phyloP scores from a whole-genome alignment of 1,140 invertebrate species.

The Triops longicaudatus region DNA sequence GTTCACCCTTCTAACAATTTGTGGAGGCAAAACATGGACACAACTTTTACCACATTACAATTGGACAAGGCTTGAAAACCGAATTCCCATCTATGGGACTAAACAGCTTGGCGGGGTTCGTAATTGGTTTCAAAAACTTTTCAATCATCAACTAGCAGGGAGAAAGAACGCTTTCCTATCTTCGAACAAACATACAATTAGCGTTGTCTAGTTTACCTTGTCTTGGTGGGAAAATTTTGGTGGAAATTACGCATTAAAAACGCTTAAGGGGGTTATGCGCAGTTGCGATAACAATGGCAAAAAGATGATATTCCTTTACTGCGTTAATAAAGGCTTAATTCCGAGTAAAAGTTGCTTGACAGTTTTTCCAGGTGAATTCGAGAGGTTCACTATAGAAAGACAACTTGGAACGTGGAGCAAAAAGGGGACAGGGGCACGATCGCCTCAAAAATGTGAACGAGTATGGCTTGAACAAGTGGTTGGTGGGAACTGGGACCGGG shows the following conservation, averaged over 20 bases:
- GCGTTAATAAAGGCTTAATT: not conserved
- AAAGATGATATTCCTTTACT: not conserved
- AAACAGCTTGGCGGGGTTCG: not conserved
- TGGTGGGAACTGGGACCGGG: not conserved
- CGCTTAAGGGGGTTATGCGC: no score
- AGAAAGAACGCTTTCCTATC: no score
- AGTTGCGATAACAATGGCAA: not conserved
- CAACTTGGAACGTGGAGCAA: not conserved
- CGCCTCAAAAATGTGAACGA: no score
- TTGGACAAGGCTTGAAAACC: conserved; percentile 11
- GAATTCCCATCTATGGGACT: conserved; percentile 9
- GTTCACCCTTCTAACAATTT: not conserved
- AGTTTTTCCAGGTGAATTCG: not conserved
- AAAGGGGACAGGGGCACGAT: not conserved
- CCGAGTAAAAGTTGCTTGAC: not conserved
- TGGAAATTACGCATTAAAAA: not conserved
- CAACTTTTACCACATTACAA: not conserved
- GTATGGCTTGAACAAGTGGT: not conserved
- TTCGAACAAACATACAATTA: not conserved
- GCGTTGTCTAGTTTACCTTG: conserved; percentile 1
- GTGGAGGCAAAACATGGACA: not conserved
- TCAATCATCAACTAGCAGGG: not conserved
- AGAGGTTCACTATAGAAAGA: conserved; percentile 7
- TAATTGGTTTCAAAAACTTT: not conserved
- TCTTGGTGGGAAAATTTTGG: not conserved